Conservation (phyloP, 2,888 invertebrate species). For the Norana najaformis region DNA sequence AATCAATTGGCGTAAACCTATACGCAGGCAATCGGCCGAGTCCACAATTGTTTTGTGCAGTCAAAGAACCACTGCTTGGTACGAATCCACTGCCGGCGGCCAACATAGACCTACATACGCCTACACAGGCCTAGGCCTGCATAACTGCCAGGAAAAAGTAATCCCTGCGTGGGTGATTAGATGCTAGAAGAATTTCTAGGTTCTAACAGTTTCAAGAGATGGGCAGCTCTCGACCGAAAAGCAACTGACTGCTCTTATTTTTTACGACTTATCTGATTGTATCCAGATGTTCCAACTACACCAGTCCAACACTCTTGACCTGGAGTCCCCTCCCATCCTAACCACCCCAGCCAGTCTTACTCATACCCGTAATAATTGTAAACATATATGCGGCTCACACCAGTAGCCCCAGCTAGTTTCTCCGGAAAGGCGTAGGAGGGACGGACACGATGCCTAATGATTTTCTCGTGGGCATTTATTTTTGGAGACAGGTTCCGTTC, state of each 20-base stretch:
- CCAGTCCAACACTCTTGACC: not conserved
- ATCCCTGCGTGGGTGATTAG: slow-evolving; percentile 5
- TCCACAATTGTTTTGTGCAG: not conserved
- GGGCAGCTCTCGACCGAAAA: not conserved
- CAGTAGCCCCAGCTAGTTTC: not conserved
- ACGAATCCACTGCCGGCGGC: not conserved
- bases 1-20: not conserved
- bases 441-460: not conserved
- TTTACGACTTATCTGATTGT: not conserved
- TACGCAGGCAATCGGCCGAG: not conserved
- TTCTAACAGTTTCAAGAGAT: not conserved
- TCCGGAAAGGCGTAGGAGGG: not conserved
- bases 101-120: not conserved
- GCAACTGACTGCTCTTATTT: not conserved
- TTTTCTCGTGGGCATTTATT: not conserved
- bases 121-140: not conserved
- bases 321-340: not conserved
- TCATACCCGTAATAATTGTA: slow-evolving; percentile 1
- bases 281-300: slow-evolving; percentile 7
- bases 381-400: not conserved
- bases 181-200: not conserved
- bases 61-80: not conserved
- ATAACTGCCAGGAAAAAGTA: not conserved
- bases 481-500: not conserved
- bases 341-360: not conserved